Conservation (phyloP, 2,888 invertebrate species). For the Caenorhabditis wallacei region DNA sequence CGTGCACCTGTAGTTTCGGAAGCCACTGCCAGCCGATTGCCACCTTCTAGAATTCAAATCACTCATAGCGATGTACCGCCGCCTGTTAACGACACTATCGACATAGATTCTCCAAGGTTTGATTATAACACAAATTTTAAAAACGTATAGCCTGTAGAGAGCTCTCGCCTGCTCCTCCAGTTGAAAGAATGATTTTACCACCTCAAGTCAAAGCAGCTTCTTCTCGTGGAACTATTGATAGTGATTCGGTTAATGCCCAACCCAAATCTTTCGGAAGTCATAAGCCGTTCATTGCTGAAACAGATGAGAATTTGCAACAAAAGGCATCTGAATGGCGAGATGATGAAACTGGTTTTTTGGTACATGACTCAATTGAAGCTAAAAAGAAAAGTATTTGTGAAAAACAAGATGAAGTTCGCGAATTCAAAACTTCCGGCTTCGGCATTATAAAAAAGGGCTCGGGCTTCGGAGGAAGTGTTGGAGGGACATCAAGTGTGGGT, state of each 20-base stretch:
- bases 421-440: too few relatives aligned
- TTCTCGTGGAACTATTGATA: background rate
- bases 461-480: too few relatives aligned
- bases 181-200: slow-evolving; percentile 7
- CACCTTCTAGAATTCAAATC: background rate
- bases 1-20: background rate
- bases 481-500: too few relatives aligned
- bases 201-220: slow-evolving; percentile 12
- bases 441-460: background rate
- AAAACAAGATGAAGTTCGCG: too few relatives aligned
- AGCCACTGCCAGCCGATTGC: background rate
- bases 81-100: slow-evolving; percentile 13
- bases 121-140: background rate
- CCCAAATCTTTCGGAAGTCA: slow-evolving; percentile 1
- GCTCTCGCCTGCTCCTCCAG: slow-evolving; percentile 15
- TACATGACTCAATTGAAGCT: too few relatives aligned
- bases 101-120: slow-evolving; percentile 21
- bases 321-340: too few relatives aligned
- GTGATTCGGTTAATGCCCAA: background rate
- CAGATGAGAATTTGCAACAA: background rate
- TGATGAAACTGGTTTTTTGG: too few relatives aligned
- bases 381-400: too few relatives aligned
- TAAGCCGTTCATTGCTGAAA: background rate
- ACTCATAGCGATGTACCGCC: background rate
- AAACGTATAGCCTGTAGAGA: background rate